Evolutionary conservation across 2,797 vertebrate species (phyloP).

Genomic region (Myoxocephalus aenaeus): DNA sequence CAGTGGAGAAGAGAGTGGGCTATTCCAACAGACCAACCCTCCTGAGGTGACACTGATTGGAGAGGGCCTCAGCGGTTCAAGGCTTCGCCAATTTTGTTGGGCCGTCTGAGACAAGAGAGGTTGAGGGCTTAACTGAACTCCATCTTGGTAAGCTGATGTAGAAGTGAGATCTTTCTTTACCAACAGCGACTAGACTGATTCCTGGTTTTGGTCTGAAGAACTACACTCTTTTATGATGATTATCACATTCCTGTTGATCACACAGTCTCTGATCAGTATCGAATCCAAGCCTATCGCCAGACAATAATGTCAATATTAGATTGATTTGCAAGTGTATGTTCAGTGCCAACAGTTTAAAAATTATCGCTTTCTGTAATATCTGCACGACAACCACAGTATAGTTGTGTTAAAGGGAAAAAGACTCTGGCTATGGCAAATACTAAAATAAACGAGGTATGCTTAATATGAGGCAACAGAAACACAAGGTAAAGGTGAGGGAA

Average conservation of each 20-base stretch:
- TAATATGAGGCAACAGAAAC: background rate
- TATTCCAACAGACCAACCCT: constrained; percentile 9
- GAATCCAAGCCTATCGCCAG: background rate
- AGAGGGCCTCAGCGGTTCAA: constrained; percentile 14
- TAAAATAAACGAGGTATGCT: too few relatives aligned
- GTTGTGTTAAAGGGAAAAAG: background rate
- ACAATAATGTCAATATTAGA: background rate
- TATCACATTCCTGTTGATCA: background rate
- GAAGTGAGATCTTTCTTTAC: constrained; percentile 9
- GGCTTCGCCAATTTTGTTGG: constrained; percentile 15
- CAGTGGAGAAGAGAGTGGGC: constrained; percentile 5
- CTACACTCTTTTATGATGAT: background rate
- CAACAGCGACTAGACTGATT: background rate
- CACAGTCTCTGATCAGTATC: background rate
- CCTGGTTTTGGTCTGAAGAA: background rate
- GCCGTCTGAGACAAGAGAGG: constrained; percentile 7
- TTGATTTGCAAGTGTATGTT: background rate
- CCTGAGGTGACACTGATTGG: constrained; percentile 16
- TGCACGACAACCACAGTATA: background rate
- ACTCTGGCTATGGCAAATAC: background rate
- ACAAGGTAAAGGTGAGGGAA: background rate
- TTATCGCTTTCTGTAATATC: background rate
- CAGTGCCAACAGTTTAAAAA: background rate
- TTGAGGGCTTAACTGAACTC: background rate
- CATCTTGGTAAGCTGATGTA: background rate